These are phyloP conservation scores for Pogonus chalceus DNA, from an alignment of 1,140 invertebrate genomes.

Conservation along the genomic window DNA sequence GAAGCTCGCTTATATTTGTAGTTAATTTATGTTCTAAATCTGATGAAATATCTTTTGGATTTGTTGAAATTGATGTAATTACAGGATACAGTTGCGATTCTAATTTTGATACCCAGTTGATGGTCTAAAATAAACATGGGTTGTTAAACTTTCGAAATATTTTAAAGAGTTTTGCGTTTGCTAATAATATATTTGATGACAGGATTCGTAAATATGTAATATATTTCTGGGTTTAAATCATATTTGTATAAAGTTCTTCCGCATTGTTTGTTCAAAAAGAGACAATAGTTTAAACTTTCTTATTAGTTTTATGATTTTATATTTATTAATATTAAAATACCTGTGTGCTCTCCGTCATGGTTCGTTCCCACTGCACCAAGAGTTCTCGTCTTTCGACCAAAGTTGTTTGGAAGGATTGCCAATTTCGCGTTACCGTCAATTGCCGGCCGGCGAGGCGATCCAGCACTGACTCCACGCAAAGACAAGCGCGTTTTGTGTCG, in stretches of 20 bases:
- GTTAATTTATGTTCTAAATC: conserved; percentile 51
- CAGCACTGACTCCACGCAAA: conserved; percentile 59
- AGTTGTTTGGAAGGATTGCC: conserved; percentile 57
- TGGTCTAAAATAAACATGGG: conserved; percentile 49
- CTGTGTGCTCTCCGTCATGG: conserved; percentile 62
- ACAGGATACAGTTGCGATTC: conserved; percentile 68
- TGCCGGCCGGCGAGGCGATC: conserved; percentile 59
- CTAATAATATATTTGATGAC: too few relatives aligned
- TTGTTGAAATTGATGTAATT: conserved; percentile 51
- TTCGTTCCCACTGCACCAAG: conserved; percentile 54
- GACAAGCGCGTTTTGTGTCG: conserved; percentile 54
- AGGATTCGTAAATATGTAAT: too few relatives aligned
- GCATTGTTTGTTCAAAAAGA: too few relatives aligned
- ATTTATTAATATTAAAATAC: conserved; percentile 38
- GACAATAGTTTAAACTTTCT: too few relatives aligned
- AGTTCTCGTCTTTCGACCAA: conserved; percentile 55
- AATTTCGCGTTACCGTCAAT: conserved; percentile 51
- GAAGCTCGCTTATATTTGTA: conserved; percentile 49
- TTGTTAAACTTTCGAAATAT: not conserved
- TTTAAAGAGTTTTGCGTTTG: too few relatives aligned
- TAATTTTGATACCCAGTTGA: conserved; percentile 63
- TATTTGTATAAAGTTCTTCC: too few relatives aligned
- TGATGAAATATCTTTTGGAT: conserved; percentile 44
- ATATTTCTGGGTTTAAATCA: too few relatives aligned
- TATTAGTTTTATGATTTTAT: too few relatives aligned